Percentiles rank a stretch among this genome's conserved stretches.
Conservation (phyloP, 2,888 invertebrate species). For the Ophion ventricosus region DNA sequence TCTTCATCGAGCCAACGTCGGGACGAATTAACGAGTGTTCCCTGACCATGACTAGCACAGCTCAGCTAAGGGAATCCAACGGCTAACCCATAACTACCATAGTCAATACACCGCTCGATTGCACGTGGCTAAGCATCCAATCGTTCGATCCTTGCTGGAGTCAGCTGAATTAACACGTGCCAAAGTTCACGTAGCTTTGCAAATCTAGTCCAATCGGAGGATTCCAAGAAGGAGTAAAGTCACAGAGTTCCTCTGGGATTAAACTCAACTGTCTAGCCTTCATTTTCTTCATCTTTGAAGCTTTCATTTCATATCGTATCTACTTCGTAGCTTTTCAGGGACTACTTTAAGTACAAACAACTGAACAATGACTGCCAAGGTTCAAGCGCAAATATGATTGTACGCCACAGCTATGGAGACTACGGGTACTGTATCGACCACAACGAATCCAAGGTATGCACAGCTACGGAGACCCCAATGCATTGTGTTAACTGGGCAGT, state of each 20-base stretch:
- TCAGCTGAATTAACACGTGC: background rate
- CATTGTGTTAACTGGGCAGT: background rate
- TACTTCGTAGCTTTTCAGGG: background rate
- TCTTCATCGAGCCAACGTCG: conserved; percentile 5
- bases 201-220: background rate
- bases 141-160: background rate
- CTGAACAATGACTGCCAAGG: background rate
- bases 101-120: background rate
- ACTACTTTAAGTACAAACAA: background rate
- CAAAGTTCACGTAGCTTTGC: background rate
- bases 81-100: conserved; percentile 1
- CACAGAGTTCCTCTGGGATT: background rate
- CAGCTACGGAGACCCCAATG: background rate
- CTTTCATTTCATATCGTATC: background rate
- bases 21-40: conserved; percentile 57
- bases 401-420: background rate
- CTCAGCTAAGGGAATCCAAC: conserved; percentile 4
- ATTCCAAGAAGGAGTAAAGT: background rate
- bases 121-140: background rate
- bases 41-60: conserved; percentile 56
- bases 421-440: background rate
- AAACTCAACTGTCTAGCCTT: background rate
- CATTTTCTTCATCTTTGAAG: background rate
- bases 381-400: background rate
- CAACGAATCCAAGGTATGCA: background rate